phyloP scores from a whole-genome alignment of 2,113 vertebrate genomes.

The Neotoma lepida region DNA sequence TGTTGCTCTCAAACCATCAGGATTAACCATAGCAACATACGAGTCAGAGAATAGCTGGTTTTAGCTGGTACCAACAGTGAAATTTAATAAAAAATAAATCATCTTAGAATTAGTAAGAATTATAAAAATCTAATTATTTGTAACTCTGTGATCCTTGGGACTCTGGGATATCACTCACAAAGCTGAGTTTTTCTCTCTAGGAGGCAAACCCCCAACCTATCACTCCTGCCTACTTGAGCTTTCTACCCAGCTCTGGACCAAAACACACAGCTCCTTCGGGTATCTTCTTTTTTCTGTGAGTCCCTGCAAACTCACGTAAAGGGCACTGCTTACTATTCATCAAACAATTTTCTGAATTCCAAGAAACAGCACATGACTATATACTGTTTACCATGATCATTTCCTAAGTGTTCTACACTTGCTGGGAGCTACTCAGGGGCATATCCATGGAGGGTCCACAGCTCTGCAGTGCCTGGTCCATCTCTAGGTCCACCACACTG shows the following conservation, averaged over 20 bases:
- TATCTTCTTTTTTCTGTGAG: background rate
- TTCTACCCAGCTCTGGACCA: background rate
- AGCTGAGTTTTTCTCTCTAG: background rate
- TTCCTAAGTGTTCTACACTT: slow-evolving; percentile 26
- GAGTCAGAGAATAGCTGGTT: background rate
- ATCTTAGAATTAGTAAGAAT: slow-evolving; percentile 23
- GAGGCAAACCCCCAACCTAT: background rate
- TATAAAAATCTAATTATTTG: background rate
- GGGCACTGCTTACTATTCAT: background rate
- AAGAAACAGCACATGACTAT: background rate
- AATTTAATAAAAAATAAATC: background rate
- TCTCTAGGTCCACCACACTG: background rate
- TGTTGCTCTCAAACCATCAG: background rate
- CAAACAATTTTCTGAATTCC: background rate
- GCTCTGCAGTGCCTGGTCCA: rapidly evolving
- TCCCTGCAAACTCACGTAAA: background rate
- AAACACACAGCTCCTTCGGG: background rate
- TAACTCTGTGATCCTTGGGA: background rate
- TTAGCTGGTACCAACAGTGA: background rate
- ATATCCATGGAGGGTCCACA: no score
- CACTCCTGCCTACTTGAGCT: background rate
- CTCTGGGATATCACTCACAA: background rate
- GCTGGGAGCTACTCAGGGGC: background rate
- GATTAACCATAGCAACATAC: background rate
- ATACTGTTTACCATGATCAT: background rate